These are phyloP conservation scores for Terrapene triunguis DNA, from an alignment of 2,113 vertebrate genomes.

Conservation along the genomic window DNA sequence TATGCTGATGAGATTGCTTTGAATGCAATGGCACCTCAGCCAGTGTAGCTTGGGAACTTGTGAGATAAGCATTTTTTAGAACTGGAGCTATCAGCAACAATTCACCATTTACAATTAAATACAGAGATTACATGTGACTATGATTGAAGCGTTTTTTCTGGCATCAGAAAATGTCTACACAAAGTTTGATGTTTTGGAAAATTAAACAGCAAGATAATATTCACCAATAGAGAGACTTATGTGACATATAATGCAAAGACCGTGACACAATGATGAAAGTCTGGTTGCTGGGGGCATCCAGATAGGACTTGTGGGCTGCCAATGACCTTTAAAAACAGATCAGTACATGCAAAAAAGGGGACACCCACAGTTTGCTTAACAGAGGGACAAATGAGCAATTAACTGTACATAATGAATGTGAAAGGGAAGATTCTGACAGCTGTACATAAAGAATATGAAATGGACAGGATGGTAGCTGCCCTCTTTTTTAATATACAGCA, in stretches of 20 bases:
- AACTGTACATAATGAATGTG: not conserved
- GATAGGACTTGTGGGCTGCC: not conserved
- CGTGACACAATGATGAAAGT: not conserved
- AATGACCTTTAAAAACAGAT: not conserved
- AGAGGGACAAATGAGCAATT: not conserved
- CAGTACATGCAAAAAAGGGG: not conserved
- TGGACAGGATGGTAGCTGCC: not conserved
- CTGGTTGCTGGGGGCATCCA: not conserved
- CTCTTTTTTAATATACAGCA: not conserved
- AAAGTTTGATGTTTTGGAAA: not conserved
- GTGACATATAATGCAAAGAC: not conserved
- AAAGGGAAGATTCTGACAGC: not conserved
- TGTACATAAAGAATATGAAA: not conserved
- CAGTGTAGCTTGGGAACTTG: not conserved
- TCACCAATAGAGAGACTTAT: not conserved
- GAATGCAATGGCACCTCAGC: not conserved
- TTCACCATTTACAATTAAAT: conserved; percentile 36
- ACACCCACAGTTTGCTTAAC: not conserved
- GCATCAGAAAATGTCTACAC: conserved; percentile 32
- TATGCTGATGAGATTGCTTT: not conserved
- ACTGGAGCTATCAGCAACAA: not conserved
- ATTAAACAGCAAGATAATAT: not conserved
- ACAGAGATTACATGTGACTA: not conserved
- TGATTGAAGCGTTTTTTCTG: not conserved
- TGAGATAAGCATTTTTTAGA: not conserved